Base-by-base conservation (phyloP, 2,797 vertebrate genomes). In the Manis crassicaudata region DNA sequence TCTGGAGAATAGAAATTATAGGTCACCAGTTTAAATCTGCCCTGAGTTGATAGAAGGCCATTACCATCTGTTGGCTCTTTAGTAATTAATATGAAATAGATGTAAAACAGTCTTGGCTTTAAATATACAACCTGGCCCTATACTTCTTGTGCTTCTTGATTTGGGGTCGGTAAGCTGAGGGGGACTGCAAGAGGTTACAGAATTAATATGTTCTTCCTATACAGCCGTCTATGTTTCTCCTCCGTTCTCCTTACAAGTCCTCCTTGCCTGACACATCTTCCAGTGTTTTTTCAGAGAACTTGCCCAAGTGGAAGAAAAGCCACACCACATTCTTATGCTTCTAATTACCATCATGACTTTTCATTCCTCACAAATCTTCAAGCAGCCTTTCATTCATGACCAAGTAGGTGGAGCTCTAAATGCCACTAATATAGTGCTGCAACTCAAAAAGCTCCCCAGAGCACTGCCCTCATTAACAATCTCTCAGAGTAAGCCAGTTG, bases 281-380 rank as follows among this genome's bases (percentile, higher is more conserved):
- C 70, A 56, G 0, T 81, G 29, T 62, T 95, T 95, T 91, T 79
- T 46, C 20, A 37, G 52, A 91, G 67, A 96, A 91, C 29, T 83
- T 97, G 81, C 65, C 46, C 70, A 63, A 32, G n/a, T 94, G 50
- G 65, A 81, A 89, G 85, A 77, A 95, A 82, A 84, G 54, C 46
- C 32, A 5, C 29, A 37, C 27, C 60, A 65, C 29, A 58, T 92
- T 72, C 67, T 77, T 70, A 52, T 65, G 62, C 65, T 96, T 92
- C 92, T 95, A 91, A 88, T 97, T 86, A 80, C 91, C 27, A 40
- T 90, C 40, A 58, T 92, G 68, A 56, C 50, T 56, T 93, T 94
- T 92, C 87, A 97, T 83, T 92, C 94, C 70, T 82, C 68, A 35
- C 6, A 7, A 96, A 87, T 94, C 90, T 63, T 79, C 79, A 90